Conservation (phyloP, 1,140 invertebrate genomes). For the Calycopis cecrops region DNA sequence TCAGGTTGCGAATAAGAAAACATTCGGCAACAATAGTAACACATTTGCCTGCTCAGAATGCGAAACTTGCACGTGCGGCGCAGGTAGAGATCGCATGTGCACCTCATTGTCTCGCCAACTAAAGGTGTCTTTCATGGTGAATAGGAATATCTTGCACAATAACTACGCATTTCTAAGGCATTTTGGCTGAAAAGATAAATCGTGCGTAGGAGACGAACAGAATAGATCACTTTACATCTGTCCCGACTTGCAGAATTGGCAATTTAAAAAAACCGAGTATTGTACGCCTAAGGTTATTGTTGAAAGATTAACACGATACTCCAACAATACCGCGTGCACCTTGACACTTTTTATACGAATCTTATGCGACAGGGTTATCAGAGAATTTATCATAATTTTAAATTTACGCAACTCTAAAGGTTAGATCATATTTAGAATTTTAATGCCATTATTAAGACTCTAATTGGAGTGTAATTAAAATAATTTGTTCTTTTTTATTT, state of each 20-base stretch:
- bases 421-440: constrained; percentile 9
- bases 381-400: constrained; percentile 15
- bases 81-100: constrained; percentile 67
- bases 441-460: constrained; percentile 10
- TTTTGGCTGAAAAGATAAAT: constrained; percentile 51
- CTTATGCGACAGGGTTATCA: constrained; percentile 11
- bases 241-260: constrained; percentile 44
- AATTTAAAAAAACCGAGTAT: constrained; percentile 47
- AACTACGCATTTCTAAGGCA: constrained; percentile 38
- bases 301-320: constrained; percentile 68
- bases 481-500: not conserved
- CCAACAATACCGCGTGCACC: constrained; percentile 59
- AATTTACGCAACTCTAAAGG: constrained; percentile 13
- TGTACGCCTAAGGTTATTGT: constrained; percentile 59
- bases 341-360: constrained; percentile 49
- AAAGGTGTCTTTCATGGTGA: constrained; percentile 60
- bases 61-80: constrained; percentile 66
- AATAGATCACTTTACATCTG: constrained; percentile 66
- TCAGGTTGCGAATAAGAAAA: constrained; percentile 37
- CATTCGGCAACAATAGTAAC: constrained; percentile 30
- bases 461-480: constrained; percentile 1
- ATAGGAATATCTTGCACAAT: constrained; percentile 65
- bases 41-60: constrained; percentile 47
- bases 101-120: constrained; percentile 50
- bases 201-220: constrained; percentile 59